Evolutionary conservation across 1,140 invertebrate species (phyloP), one percentile per base, ranked within the genome.

Genomic region (Fragariocoptes setiger): DNA sequence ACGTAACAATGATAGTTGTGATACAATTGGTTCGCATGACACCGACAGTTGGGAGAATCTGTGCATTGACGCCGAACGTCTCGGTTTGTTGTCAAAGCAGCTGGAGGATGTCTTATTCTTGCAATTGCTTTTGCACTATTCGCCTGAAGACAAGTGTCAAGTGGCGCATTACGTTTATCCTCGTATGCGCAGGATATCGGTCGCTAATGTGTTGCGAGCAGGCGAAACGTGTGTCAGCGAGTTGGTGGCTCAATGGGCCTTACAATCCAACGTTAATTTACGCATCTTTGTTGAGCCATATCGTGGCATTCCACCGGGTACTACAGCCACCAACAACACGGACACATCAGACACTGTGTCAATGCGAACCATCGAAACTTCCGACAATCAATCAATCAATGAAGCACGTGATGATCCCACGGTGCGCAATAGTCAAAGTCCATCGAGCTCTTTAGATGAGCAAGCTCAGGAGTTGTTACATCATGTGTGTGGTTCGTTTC

Each of bases 51-150:
- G 74, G 75, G 79, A 85, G 56, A 70, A 70, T 42, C 63, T 85
- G 16, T 74, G 75, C 14, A 67, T 73, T 44, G 79, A 86, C 52
- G 68, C 71, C 47, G 72, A 76, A 42, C 67, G 74, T 52, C 86
- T 82, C 73, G 72, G 72, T 17, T 54, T 80, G 20, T 56, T 86
- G 5, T 72, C 78, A 17, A 74, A 72, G 44, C 82, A 83, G 60
- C 61, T 88, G 42, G 80, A 88, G 54, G 79, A 86, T 56, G 66
- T 85, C 25, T 67, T 76, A 3, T 62, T 76, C 39, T 56, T 90
- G 3, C 70, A 70, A 49, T 53, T 53, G 38, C 47, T 64, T n/a
- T 46, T 65, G 5, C 46, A 46, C n/a, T 43, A 19, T 20, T 20
- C 36, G 19, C 3, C 19, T 40, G 39, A 16, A 20, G 8, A 4